phyloP scores from a whole-genome alignment of 2,797 vertebrate genomes.

The Picus viridis region DNA sequence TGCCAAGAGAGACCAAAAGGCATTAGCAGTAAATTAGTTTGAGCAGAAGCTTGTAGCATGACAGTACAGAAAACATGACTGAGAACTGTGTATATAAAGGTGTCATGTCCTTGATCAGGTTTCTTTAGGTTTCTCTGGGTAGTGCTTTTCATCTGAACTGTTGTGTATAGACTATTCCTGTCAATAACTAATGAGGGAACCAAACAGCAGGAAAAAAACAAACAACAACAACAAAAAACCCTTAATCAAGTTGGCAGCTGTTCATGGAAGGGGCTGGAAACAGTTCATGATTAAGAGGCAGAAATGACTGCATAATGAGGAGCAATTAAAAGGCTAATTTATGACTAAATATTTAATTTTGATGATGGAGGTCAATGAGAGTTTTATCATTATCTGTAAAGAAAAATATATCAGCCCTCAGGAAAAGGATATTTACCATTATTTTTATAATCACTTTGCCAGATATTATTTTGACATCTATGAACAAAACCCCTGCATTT shows the following conservation, averaged over 20 bases:
- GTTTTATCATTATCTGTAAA: slow-evolving; percentile 9
- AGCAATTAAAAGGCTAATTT: slow-evolving; percentile 44
- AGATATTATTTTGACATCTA: not conserved
- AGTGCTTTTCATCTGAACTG: not conserved
- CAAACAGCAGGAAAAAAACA: not conserved
- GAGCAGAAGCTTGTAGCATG: not conserved
- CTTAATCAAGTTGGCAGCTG: not conserved
- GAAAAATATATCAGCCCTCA: not conserved
- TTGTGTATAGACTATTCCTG: not conserved
- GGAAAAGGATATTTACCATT: not conserved
- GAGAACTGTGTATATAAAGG: not conserved
- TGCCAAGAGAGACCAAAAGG: not conserved
- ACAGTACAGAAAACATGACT: not conserved
- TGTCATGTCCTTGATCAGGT: not conserved
- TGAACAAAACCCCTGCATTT: not conserved
- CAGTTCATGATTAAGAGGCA: not conserved
- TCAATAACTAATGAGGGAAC: not conserved
- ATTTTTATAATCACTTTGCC: not conserved
- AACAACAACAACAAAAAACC: not conserved
- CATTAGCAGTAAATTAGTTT: not conserved
- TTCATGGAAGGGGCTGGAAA: slow-evolving; percentile 7
- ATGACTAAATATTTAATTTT: slow-evolving; percentile 40
- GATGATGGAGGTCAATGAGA: slow-evolving; percentile 16
- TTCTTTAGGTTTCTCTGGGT: not conserved
- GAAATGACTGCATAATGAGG: slow-evolving; percentile 40